Conservation (phyloP, 1,140 invertebrate genomes). For the Myzus persicae region DNA sequence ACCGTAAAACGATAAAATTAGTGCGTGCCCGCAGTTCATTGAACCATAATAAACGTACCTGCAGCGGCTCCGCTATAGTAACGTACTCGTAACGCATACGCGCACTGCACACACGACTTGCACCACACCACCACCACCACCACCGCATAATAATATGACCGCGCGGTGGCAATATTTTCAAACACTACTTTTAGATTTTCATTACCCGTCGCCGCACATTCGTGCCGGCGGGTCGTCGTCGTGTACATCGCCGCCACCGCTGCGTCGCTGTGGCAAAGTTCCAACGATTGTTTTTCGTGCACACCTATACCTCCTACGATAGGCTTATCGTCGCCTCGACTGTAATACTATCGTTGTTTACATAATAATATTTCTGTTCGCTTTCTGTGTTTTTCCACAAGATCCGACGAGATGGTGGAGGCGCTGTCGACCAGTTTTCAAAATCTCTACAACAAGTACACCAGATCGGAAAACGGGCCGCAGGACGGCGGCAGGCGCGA, state of each 20-base stretch:
- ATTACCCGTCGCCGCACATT: neutral
- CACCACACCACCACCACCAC: no score
- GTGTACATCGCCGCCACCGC: no score
- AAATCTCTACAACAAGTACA: constrained; percentile 34
- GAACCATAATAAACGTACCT: neutral
- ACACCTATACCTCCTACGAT: no score
- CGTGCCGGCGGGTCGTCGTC: neutral
- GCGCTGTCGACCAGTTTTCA: constrained; percentile 18
- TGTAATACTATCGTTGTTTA: neutral
- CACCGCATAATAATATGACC: neutral
- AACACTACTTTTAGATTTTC: constrained; percentile 1
- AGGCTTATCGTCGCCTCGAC: no score
- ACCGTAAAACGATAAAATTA: neutral
- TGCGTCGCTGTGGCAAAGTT: neutral
- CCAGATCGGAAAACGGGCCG: neutral
- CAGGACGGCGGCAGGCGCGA: neutral
- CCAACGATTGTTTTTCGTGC: neutral
- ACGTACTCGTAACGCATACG: neutral
- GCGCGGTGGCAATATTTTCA: neutral
- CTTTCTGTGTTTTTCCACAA: neutral
- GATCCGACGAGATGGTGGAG: constrained; percentile 40
- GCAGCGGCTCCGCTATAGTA: no score
- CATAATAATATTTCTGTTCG: neutral
- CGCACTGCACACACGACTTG: no score
- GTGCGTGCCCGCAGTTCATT: neutral